Conservation (phyloP, 2,797 vertebrate genomes). For the Chelon labrosus region DNA sequence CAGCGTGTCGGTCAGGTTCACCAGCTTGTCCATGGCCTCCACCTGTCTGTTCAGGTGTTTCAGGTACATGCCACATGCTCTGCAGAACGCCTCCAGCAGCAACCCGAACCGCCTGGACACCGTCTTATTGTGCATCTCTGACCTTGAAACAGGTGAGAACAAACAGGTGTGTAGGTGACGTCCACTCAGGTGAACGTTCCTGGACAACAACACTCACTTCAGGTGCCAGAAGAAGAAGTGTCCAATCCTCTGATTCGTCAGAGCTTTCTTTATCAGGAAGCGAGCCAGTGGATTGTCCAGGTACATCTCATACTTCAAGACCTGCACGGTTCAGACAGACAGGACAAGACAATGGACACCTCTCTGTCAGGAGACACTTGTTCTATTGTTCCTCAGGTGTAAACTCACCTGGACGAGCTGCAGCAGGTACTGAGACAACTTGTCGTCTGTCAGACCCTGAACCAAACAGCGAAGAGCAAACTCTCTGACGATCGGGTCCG, state of each 20-base stretch:
- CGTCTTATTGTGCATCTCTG: slow-evolving; percentile 88
- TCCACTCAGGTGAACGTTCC: background rate
- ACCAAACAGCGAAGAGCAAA: slow-evolving; percentile 92
- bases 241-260: slow-evolving; percentile 89
- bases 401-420: slow-evolving; percentile 78
- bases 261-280: slow-evolving; percentile 87
- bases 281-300: slow-evolving; percentile 87
- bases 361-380: too few species aligned
- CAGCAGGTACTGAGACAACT: slow-evolving; percentile 92
- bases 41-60: slow-evolving; percentile 88
- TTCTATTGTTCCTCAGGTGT: too few species aligned
- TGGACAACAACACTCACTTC: slow-evolving; percentile 83
- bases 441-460: slow-evolving; percentile 90
- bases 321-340: too few species aligned
- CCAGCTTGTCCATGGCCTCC: slow-evolving; percentile 89
- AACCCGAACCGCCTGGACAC: slow-evolving; percentile 85
- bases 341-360: too few species aligned
- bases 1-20: slow-evolving; percentile 86
- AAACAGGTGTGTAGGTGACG: background rate
- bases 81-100: slow-evolving; percentile 87
- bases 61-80: slow-evolving; percentile 88
- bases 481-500: slow-evolving; percentile 90
- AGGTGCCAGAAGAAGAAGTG: slow-evolving; percentile 91
- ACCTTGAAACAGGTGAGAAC: slow-evolving; percentile 69
- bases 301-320: slow-evolving; percentile 88